Evolutionary conservation across 2,888 invertebrate genomes (phyloP).

Genomic region (Lycia hirtaria): DNA sequence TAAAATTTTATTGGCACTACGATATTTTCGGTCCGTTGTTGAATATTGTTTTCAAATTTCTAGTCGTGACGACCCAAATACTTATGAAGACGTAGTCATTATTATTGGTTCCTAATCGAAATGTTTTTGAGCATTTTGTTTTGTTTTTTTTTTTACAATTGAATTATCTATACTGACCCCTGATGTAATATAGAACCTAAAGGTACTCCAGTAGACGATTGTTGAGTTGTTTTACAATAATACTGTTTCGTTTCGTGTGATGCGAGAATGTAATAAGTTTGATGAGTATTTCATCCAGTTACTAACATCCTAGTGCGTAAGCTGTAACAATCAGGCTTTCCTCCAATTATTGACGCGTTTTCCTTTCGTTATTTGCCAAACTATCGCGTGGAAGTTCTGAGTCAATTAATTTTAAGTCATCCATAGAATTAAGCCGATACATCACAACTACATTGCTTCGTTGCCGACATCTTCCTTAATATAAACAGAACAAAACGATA

Average conservation of each 20-base stretch:
- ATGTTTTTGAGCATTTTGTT: conserved; percentile 56
- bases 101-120: conserved; percentile 72
- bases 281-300: conserved; percentile 57
- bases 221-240: conserved; percentile 54
- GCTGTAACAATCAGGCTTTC: conserved; percentile 54
- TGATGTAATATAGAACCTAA: conserved; percentile 62
- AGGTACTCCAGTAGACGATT: conserved; percentile 63
- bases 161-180: conserved; percentile 55
- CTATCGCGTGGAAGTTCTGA: conserved; percentile 64
- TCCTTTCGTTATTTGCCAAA: conserved; percentile 60
- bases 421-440: conserved; percentile 73
- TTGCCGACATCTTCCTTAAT: conserved; percentile 68
- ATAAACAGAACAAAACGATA: conserved; percentile 59
- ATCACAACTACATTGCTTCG: conserved; percentile 66
- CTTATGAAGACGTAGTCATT: conserved; percentile 65
- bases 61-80: conserved; percentile 80
- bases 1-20: conserved; percentile 59
- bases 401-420: conserved; percentile 85
- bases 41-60: conserved; percentile 65
- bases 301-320: conserved; percentile 71
- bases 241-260: conserved; percentile 58
- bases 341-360: conserved; percentile 39
- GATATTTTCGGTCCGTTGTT: conserved; percentile 60
- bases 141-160: conserved; percentile 48
- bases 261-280: conserved; percentile 69